Evolutionary conservation across 2,888 invertebrate species (phyloP), one percentile per base, ranked within the genome.

Genomic region (Orchesella flavescens): DNA sequence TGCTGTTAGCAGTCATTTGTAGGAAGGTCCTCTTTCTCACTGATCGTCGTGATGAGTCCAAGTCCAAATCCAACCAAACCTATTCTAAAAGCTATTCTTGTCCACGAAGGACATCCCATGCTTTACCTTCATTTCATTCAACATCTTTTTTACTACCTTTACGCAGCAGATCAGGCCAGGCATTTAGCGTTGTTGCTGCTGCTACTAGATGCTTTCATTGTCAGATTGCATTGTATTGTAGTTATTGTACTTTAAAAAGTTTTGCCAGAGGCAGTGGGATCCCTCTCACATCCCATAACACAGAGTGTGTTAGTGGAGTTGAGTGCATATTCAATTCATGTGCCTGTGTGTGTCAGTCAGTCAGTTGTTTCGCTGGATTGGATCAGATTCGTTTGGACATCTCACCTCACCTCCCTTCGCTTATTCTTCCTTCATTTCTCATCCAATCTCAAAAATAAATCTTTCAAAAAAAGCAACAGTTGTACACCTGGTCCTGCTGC

Each of bases 341-440:
- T 71, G 72, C 24, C n/a, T 66, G 24, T 71, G 59, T 66, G 19
- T 10, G 71, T 24, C 21, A 19, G 78, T 61, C 43, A 21, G 68
- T 84, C 79, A 84, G 84, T 84, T 76, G 76, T 63, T 80, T 75
- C 46, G 80, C 84, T 84, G 84, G 84, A 84, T 84, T 80, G 80
- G 84, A 76, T 80, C 66, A 77, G 77, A 78, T 78, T 72, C 65
- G 69, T 63, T 75, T 79, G 65, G 72, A 69, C 55, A 71, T n/a
- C 43, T 44, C 21, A 15, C 21, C 69, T 65, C 75, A 17, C 57
- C 24, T 24, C 34, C 34, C 34, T 34, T 65, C n/a, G 44, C 12
- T 44, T 24, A 1, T n/a, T 44, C 21, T 19, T 34, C 34, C 34
- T 34, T 34, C 34, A 34, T 34, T 34, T 68, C 21, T 24, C 23